These are phyloP conservation scores for Bombus picipes DNA, from an alignment of 1,140 invertebrate species.

Conservation along the genomic window DNA sequence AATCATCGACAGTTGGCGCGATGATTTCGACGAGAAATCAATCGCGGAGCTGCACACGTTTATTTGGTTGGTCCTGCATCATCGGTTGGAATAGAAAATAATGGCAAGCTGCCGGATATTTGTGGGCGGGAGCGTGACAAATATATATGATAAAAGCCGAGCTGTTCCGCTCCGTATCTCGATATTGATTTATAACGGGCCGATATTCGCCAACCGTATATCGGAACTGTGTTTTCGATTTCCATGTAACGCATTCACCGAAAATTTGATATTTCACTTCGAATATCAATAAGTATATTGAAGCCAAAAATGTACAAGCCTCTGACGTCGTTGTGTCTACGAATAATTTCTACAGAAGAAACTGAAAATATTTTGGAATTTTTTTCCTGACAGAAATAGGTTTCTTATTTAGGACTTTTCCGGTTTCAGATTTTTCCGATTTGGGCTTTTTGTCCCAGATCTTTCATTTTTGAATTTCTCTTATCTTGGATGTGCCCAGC, in stretches of 20 bases:
- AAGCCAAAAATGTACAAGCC: slow-evolving; percentile 16
- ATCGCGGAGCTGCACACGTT: slow-evolving; percentile 36
- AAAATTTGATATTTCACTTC: slow-evolving; percentile 34
- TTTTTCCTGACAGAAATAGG: background rate
- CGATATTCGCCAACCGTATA: slow-evolving; percentile 40
- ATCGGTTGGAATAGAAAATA: slow-evolving; percentile 61
- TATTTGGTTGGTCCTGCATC: slow-evolving; percentile 46
- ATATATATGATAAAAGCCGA: slow-evolving; percentile 65
- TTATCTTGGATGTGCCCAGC: no score
- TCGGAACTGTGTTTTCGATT: slow-evolving; percentile 51
- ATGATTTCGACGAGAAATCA: slow-evolving; percentile 11
- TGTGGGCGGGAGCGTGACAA: slow-evolving; percentile 62
- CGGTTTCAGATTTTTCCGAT: background rate
- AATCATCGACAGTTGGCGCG: background rate
- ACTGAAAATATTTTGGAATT: background rate
- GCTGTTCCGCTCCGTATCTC: slow-evolving; percentile 60
- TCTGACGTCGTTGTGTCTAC: background rate
- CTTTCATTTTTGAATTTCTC: background rate
- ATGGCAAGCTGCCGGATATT: slow-evolving; percentile 66
- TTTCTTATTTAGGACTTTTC: background rate
- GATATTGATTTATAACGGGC: slow-evolving; percentile 65
- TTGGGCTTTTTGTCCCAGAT: background rate
- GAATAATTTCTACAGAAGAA: background rate
- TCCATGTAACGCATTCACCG: slow-evolving; percentile 24
- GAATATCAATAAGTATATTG: slow-evolving; percentile 18